These are phyloP conservation scores for Dolomedes plantarius DNA, from an alignment of 2,888 invertebrate genomes.

Conservation along the genomic window DNA sequence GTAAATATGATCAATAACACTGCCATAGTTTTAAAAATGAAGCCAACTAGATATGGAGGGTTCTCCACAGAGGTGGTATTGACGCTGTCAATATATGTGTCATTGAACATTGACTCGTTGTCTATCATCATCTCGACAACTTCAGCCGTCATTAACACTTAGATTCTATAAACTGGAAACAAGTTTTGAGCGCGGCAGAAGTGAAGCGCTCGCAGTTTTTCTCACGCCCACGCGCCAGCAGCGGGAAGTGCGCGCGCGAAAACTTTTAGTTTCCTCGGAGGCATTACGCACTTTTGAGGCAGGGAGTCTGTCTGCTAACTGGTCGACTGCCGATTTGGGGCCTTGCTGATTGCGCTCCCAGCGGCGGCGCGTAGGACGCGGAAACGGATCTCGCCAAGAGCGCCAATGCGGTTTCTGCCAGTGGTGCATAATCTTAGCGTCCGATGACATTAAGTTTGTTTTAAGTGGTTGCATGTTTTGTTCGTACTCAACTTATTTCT, in stretches of 20 bases:
- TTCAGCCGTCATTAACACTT: not conserved
- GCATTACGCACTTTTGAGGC: not conserved
- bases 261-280: not conserved
- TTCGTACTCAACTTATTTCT: not conserved
- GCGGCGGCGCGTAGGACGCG: constrained; percentile 47
- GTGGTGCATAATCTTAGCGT: constrained; percentile 64
- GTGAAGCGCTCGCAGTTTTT: not conserved
- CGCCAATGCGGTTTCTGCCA: constrained; percentile 68
- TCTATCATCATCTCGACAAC: constrained; percentile 13
- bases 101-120: constrained; percentile 29
- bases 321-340: constrained; percentile 44
- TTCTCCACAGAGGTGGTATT: too few species aligned
- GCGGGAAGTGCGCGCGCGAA: constrained; percentile 13
- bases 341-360: constrained; percentile 37
- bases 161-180: too few species aligned
- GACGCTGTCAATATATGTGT: too few species aligned
- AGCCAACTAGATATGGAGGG: too few species aligned
- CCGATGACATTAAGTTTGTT: constrained; percentile 22
- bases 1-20: constrained; percentile 84
- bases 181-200: not conserved
- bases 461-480: constrained; percentile 16
- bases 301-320: constrained; percentile 41
- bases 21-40: constrained; percentile 67
- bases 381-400: constrained; percentile 50
- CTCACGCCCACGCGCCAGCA: not conserved